phyloP scores from a whole-genome alignment of 2,113 vertebrate species.

The Tetrax tetrax region DNA sequence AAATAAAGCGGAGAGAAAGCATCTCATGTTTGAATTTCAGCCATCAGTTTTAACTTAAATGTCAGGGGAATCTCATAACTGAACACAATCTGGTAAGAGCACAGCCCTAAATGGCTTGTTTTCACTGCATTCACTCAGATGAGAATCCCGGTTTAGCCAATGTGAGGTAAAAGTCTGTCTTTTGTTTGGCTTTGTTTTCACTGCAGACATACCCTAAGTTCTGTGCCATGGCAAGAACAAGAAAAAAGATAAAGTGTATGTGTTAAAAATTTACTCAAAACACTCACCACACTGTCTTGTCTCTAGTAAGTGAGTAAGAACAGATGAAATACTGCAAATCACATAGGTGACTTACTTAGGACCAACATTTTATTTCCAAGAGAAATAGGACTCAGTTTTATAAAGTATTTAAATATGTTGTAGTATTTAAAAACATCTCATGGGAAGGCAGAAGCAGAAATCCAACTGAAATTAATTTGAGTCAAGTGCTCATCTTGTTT shows the following conservation, averaged over 20 bases:
- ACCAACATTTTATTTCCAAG: background rate
- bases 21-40: background rate
- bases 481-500: background rate
- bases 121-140: background rate
- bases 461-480: background rate
- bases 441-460: background rate
- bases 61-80: background rate
- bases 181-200: background rate
- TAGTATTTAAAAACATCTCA: background rate
- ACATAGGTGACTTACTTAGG: background rate
- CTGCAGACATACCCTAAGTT: background rate
- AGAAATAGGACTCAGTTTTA: background rate
- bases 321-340: background rate
- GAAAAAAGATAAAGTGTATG: background rate
- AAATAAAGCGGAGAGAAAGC: background rate
- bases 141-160: background rate
- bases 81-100: background rate
- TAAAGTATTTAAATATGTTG: background rate
- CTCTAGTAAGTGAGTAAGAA: background rate
- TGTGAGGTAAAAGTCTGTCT: background rate
- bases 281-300: background rate
- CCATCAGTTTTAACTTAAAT: background rate
- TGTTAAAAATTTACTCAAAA: background rate
- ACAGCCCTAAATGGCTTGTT: background rate
- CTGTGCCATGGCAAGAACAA: background rate